These are phyloP conservation scores for Willowsia nigromaculata DNA, from an alignment of 2,888 invertebrate species.

Conservation along the genomic window DNA sequence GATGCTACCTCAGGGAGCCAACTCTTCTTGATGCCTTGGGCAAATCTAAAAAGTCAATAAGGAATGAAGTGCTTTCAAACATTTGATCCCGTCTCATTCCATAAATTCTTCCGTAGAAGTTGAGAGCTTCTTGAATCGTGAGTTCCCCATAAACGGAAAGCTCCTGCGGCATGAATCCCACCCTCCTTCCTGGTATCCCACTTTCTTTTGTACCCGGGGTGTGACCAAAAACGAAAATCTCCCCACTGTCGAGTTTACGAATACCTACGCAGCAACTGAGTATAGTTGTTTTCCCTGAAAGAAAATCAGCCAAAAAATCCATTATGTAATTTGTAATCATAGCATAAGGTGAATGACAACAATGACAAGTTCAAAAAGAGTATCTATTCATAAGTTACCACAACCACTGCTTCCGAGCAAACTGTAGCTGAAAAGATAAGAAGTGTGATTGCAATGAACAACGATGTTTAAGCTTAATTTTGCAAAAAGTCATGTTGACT, in stretches of 20 bases:
- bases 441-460: too few species aligned
- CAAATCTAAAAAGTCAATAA: conserved; percentile 93
- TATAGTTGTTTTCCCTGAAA: conserved; percentile 90
- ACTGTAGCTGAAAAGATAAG: conserved; percentile 51
- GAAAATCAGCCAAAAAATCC: too few species aligned
- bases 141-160: conserved; percentile 94
- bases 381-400: too few species aligned
- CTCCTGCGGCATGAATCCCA: conserved; percentile 98
- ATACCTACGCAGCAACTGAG: conserved; percentile 95
- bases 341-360: too few species aligned
- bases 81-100: conserved; percentile 93
- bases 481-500: not conserved
- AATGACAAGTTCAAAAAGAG: too few species aligned
- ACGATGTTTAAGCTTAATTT: too few species aligned
- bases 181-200: conserved; percentile 93
- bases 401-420: conserved; percentile 81
- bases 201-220: conserved; percentile 93
- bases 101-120: conserved; percentile 97
- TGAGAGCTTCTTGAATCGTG: conserved; percentile 95
- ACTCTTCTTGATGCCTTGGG: conserved; percentile 83
- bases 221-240: conserved; percentile 93
- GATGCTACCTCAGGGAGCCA: conserved; percentile 38
- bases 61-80: conserved; percentile 88
- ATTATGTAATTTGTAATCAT: too few species aligned
- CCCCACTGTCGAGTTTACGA: conserved; percentile 90